phyloP scores from a whole-genome alignment of 2,888 invertebrate genomes.

The Idaea aversata region DNA sequence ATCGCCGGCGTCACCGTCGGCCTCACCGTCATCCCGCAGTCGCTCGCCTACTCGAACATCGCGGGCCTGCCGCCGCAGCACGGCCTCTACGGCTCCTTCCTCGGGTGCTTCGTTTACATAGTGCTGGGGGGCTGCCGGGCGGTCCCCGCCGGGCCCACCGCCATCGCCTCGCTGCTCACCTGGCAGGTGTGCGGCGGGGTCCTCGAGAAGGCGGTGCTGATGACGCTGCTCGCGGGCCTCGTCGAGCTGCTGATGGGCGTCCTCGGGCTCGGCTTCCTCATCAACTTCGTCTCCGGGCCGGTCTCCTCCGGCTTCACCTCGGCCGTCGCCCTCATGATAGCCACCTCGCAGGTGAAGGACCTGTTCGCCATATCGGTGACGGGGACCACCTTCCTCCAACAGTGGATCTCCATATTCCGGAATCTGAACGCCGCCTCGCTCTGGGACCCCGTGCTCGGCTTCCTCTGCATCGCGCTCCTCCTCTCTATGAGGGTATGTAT shows the following conservation, averaged over 20 bases:
- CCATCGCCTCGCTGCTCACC: conserved; percentile 93
- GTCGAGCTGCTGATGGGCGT: conserved; percentile 90
- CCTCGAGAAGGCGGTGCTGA: conserved; percentile 85
- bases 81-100: conserved; percentile 95
- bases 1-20: conserved; percentile 96
- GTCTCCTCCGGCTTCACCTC: conserved; percentile 95
- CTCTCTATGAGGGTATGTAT: conserved; percentile 87
- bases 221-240: conserved; percentile 87
- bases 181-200: conserved; percentile 87
- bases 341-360: conserved; percentile 93
- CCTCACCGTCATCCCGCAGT: conserved; percentile 95
- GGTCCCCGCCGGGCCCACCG: conserved; percentile 95
- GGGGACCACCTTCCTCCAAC: conserved; percentile 88
- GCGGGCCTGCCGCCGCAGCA: conserved; percentile 91
- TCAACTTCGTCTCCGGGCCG: conserved; percentile 94
- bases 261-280: conserved; percentile 91
- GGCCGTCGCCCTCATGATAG: conserved; percentile 93
- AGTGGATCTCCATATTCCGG: conserved; percentile 86
- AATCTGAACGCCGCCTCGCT: conserved; percentile 83
- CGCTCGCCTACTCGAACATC: conserved; percentile 89
- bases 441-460: conserved; percentile 88
- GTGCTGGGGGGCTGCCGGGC: conserved; percentile 95
- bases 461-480: conserved; percentile 86
- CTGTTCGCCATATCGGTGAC: conserved; percentile 86
- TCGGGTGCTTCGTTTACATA: conserved; percentile 94